These are phyloP conservation scores for Percina caprodes DNA, from an alignment of 2,113 vertebrate species.

Conservation along the genomic window DNA sequence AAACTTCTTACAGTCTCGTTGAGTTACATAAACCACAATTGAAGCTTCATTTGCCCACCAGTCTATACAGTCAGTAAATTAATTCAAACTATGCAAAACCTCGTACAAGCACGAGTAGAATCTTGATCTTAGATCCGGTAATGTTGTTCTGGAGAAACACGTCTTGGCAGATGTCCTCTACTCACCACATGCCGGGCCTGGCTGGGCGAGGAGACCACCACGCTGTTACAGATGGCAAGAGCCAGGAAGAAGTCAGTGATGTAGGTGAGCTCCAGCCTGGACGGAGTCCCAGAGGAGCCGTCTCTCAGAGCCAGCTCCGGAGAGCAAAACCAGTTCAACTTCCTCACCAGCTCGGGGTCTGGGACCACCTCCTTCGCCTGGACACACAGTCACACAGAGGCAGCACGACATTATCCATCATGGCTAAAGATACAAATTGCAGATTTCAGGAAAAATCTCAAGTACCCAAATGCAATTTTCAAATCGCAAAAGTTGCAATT, in stretches of 20 bases:
- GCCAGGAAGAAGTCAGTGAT: slow-evolving; percentile 95
- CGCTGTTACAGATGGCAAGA: slow-evolving; percentile 93
- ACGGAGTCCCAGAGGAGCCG: slow-evolving; percentile 6
- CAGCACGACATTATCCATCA: background rate
- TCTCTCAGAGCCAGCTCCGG: slow-evolving; percentile 26
- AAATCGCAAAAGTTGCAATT: no score
- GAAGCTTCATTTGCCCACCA: no score
- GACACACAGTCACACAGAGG: slow-evolving; percentile 40
- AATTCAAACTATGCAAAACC: no score
- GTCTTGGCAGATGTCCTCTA: background rate
- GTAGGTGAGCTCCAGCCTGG: slow-evolving; percentile 80
- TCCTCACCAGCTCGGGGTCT: slow-evolving; percentile 87
- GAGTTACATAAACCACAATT: no score
- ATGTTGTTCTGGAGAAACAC: background rate
- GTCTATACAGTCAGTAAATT: no score
- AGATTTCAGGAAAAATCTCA: no score
- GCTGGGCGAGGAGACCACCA: slow-evolving; percentile 90
- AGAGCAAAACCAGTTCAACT: slow-evolving; percentile 84
- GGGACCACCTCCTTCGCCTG: slow-evolving; percentile 93
- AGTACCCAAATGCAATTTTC: no score
- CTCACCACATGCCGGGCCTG: slow-evolving; percentile 87
- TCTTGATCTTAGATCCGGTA: background rate
- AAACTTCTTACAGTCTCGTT: no score
- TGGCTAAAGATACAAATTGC: no score
- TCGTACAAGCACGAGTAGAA: no score